Evolutionary conservation across 1,140 invertebrate genomes (phyloP).

Genomic region (Drosophila novamexicana): DNA sequence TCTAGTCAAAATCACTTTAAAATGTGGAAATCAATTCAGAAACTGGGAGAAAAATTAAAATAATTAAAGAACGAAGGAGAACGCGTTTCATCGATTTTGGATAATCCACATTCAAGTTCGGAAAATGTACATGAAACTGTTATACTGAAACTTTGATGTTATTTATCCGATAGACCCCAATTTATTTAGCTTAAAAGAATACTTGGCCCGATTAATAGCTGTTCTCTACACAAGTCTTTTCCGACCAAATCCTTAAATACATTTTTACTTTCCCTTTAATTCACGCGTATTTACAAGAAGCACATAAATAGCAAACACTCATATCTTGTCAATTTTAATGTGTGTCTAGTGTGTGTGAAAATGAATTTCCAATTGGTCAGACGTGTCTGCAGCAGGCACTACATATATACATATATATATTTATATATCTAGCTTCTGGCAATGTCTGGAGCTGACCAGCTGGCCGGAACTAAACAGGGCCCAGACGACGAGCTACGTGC

Average conservation of each 20-base stretch:
- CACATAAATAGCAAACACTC: constrained; percentile 1
- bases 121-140: too few relatives aligned
- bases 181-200: too few relatives aligned
- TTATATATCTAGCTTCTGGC: background rate
- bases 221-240: too few relatives aligned
- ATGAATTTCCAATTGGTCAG: constrained; percentile 59
- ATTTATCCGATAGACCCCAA: too few relatives aligned
- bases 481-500: constrained; percentile 57
- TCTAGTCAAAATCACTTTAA: too few relatives aligned
- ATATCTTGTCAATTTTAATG: constrained; percentile 54
- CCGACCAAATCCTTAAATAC: background rate
- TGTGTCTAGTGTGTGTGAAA: constrained; percentile 56
- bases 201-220: too few relatives aligned
- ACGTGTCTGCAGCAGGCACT: constrained; percentile 53
- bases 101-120: too few relatives aligned
- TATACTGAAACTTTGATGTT: too few relatives aligned
- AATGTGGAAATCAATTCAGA: too few relatives aligned
- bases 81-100: too few relatives aligned
- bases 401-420: background rate
- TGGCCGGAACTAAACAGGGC: constrained; percentile 25
- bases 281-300: background rate
- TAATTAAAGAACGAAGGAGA: too few relatives aligned
- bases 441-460: constrained; percentile 21
- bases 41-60: too few relatives aligned
- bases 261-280: constrained; percentile 1